A percentile compares a stretch with the other conserved stretches of the same genome.
Evolutionary conservation across 1,140 invertebrate genomes (phyloP).

Genomic region (Littorina saxatilis): DNA sequence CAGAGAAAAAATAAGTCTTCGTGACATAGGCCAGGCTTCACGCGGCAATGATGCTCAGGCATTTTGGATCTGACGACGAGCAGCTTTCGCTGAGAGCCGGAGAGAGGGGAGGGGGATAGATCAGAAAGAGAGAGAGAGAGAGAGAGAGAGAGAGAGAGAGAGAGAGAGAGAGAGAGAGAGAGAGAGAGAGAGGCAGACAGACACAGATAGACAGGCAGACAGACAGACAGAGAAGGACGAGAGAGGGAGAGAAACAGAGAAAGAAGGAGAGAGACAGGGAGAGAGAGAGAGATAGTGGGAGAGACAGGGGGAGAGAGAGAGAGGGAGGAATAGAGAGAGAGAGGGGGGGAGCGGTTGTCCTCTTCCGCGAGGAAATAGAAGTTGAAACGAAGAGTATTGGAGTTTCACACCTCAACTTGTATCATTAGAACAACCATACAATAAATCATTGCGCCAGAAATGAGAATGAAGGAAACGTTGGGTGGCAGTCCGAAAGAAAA

Average conservation of each 20-base stretch:
- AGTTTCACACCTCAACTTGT: too few relatives aligned
- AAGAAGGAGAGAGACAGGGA: background rate
- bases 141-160: constrained; percentile 18
- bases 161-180: background rate
- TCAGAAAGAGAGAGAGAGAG: background rate
- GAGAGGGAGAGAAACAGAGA: background rate
- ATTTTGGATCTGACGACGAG: background rate
- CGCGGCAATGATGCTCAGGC: constrained; percentile 13
- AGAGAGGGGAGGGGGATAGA: background rate
- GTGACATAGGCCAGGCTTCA: background rate
- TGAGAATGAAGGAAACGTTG: background rate
- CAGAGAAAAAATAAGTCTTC: background rate
- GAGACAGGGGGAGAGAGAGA: background rate
- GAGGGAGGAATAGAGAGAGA: background rate
- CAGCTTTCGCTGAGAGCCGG: background rate
- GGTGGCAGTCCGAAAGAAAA: background rate
- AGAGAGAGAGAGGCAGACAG: background rate
- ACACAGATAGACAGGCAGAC: background rate
- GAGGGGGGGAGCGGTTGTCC: too few relatives aligned
- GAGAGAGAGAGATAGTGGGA: background rate
- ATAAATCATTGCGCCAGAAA: too few relatives aligned
- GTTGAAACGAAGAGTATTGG: background rate
- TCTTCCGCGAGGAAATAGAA: background rate
- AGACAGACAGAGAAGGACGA: background rate
- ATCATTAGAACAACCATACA: too few relatives aligned